Evolutionary conservation across 2,888 invertebrate genomes (phyloP).

Genomic region (Leptinotarsa haldemani): DNA sequence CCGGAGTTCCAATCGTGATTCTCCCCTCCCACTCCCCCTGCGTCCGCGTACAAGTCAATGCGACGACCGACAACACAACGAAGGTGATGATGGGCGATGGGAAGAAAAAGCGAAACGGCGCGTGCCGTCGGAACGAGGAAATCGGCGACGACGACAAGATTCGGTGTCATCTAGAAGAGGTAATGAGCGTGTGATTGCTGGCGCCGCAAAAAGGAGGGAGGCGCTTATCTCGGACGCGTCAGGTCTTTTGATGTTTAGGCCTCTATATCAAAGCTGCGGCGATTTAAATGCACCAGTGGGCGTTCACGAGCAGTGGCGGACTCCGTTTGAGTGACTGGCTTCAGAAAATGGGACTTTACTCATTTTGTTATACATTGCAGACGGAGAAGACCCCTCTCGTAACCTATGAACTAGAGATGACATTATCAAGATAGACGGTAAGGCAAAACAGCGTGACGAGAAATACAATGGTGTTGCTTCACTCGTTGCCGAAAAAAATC

Average conservation of each 20-base stretch:
- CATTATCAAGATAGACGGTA: no score
- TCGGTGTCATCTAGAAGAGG: conserved; percentile 3
- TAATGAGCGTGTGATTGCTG: conserved; percentile 17
- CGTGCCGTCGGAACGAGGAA: background rate
- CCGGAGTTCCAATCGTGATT: background rate
- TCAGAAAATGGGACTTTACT: no score
- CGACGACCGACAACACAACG: background rate
- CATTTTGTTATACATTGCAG: no score
- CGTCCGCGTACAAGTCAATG: background rate
- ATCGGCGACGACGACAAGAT: background rate
- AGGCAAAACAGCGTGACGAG: no score
- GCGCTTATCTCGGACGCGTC: conserved; percentile 1
- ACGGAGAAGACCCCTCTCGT: no score
- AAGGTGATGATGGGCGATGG: background rate
- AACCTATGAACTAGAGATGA: no score
- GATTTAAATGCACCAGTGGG: background rate
- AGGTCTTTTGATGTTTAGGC: background rate
- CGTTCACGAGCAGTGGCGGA: background rate
- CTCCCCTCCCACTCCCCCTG: background rate
- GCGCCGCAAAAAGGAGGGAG: background rate
- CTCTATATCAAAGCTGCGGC: background rate
- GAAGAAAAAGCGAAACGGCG: background rate
- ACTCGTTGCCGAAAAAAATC: no score
- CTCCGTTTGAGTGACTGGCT: background rate
- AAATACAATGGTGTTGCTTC: no score